These are phyloP conservation scores for Gallinago solitaria DNA, from an alignment of 2,797 vertebrate genomes.

Conservation along the genomic window DNA sequence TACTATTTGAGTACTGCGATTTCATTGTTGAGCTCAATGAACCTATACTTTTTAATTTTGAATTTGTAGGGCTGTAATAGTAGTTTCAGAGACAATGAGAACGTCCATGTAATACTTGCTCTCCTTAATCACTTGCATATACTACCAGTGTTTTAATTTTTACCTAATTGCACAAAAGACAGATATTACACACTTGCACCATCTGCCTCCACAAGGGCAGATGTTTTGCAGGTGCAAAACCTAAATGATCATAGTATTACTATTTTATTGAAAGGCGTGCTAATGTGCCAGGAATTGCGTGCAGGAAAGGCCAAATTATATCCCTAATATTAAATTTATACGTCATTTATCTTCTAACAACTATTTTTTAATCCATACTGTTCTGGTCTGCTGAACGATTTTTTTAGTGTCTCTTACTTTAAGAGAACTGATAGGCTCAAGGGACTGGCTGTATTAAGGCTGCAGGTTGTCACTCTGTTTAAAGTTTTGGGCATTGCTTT, in stretches of 20 bases:
- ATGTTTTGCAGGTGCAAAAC: constrained; percentile 48
- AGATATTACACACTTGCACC: neutral
- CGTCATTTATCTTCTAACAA: constrained; percentile 10
- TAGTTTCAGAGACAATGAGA: constrained; percentile 9
- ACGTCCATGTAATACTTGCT: neutral
- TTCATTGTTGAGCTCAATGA: neutral
- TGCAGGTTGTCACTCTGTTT: neutral
- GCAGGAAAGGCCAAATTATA: neutral
- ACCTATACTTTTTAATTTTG: neutral
- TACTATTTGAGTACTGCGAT: neutral
- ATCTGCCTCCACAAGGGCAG: constrained; percentile 8
- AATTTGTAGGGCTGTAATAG: neutral
- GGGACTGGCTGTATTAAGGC: neutral
- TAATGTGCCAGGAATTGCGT: neutral
- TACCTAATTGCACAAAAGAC: neutral
- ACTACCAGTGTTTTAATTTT: neutral
- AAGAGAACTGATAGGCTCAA: neutral
- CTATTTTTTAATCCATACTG: neutral
- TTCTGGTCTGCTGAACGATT: neutral
- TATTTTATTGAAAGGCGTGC: neutral
- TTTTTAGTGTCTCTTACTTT: neutral
- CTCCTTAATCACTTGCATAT: neutral
- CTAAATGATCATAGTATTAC: neutral
- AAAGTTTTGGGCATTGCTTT: neutral
- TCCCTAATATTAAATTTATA: neutral